Evolutionary conservation across 1,140 invertebrate genomes (phyloP).

Genomic region (Drosophila cardini): DNA sequence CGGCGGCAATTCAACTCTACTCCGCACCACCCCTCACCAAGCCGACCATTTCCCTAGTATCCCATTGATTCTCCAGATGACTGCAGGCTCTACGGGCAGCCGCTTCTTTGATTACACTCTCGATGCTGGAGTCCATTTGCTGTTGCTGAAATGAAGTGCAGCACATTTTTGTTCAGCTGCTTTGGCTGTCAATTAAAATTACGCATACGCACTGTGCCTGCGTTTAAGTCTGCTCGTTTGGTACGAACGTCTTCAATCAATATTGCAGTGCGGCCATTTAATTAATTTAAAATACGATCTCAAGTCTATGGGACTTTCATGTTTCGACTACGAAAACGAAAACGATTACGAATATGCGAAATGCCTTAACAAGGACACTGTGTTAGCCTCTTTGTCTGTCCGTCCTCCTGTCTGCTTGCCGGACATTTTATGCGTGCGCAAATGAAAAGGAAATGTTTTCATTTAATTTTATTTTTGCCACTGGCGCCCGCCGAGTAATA

Average conservation of each 20-base stretch:
- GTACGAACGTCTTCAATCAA: slow-evolving; percentile 60
- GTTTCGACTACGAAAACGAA: slow-evolving; percentile 34
- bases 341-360: slow-evolving; percentile 44
- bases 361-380: slow-evolving; percentile 26
- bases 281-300: slow-evolving; percentile 68
- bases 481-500: slow-evolving; percentile 70
- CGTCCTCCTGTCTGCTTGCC: slow-evolving; percentile 27
- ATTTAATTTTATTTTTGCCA: slow-evolving; percentile 84
- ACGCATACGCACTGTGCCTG: slow-evolving; percentile 43
- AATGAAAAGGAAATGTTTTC: slow-evolving; percentile 84
- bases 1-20: slow-evolving; percentile 32
- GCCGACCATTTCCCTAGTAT: not conserved
- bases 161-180: slow-evolving; percentile 52
- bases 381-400: slow-evolving; percentile 28
- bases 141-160: slow-evolving; percentile 59
- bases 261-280: slow-evolving; percentile 69
- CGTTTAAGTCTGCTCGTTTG: slow-evolving; percentile 2
- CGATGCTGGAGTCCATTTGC: slow-evolving; percentile 65
- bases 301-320: slow-evolving; percentile 43
- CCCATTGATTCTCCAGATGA: not conserved
- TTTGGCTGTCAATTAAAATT: slow-evolving; percentile 76
- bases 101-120: slow-evolving; percentile 30
- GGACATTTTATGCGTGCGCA: slow-evolving; percentile 71
- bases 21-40: not conserved
- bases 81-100: slow-evolving; percentile 6